Evolutionary conservation across 2,797 vertebrate genomes (phyloP).

Genomic region (Schizopygopsis malacanthus): DNA sequence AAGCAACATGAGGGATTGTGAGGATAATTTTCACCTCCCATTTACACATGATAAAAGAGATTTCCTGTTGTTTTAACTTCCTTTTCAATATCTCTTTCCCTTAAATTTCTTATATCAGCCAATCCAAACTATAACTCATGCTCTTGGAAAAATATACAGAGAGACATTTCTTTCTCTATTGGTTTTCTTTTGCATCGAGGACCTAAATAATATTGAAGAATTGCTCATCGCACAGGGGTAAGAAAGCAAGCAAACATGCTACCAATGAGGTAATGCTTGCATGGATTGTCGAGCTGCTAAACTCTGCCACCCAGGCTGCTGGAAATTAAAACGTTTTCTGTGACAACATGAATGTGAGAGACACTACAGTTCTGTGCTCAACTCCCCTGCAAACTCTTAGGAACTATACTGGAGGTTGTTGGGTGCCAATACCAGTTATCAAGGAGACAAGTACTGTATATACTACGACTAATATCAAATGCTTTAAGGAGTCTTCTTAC

Average conservation of each 20-base stretch:
- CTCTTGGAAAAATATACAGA: slow-evolving; percentile 71
- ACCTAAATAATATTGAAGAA: slow-evolving; percentile 69
- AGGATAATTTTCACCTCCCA: slow-evolving; percentile 11
- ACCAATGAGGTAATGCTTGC: slow-evolving; percentile 75
- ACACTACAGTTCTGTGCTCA: slow-evolving; percentile 23
- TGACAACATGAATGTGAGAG: slow-evolving; percentile 56
- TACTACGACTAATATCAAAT: slow-evolving; percentile 11
- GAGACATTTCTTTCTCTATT: slow-evolving; percentile 69
- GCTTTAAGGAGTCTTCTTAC: background rate
- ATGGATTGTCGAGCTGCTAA: slow-evolving; percentile 66
- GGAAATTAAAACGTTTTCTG: slow-evolving; percentile 68
- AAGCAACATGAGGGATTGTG: slow-evolving; percentile 57
- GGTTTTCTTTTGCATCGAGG: slow-evolving; percentile 64
- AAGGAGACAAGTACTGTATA: slow-evolving; percentile 33
- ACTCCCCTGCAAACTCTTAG: slow-evolving; percentile 44
- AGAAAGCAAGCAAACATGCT: slow-evolving; percentile 68
- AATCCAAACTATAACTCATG: slow-evolving; percentile 74
- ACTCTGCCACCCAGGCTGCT: slow-evolving; percentile 63
- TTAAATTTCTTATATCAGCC: slow-evolving; percentile 45
- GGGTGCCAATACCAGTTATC: slow-evolving; percentile 25
- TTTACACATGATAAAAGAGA: slow-evolving; percentile 37
- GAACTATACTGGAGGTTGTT: slow-evolving; percentile 21
- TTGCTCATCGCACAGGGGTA: slow-evolving; percentile 69
- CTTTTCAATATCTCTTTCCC: slow-evolving; percentile 61
- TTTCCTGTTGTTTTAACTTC: slow-evolving; percentile 60